Evolutionary conservation across 1,140 invertebrate genomes (phyloP), one percentile per base, ranked within the genome.

Genomic region (Cydia strobilella): DNA sequence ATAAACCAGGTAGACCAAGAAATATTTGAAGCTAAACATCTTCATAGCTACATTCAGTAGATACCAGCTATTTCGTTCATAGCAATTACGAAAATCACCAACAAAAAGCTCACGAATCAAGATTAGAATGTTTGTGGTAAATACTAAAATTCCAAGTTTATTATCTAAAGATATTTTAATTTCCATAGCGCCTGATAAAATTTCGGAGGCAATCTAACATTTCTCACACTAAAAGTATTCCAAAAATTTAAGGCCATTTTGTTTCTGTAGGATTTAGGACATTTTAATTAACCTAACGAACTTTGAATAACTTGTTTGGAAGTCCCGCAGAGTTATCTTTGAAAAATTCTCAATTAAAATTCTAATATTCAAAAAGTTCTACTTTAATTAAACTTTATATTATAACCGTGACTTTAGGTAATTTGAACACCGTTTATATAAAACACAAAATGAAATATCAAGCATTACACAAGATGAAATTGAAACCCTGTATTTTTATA

Each of bases 211-310:
- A 69, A 69, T 39, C 15, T 59, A 23, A 59, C 23, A 35, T 35
- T 39, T 18, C 31, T 35, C 12, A 39, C 15, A 42, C 65, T 31
- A 35, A 69, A 18, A 69, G 42, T 69, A 69, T 69, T 15, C 6
- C 65, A 42, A 35, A 65, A 39, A 69, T 39, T 18, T 31, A 69
- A 69, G 65, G 65, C 13, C 5, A 6, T 12, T 20, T 42, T 66
- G 62, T 27, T 27, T 12, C 12, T 27, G 23, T 31, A 69, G n/a
- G 65, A 31, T 42, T 59, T 35, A 39, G 4, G n/a, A 69, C 12
- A 69, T 69, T 66, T 69, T 69, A 69, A 69, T 69, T 69, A 69
- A 39, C 6, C 65, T 69, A 69, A 69, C 35, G 65, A 69, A 69
- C 65, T 69, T 69, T 18, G 31, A 39, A 42, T 39, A 69, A 69